Evolutionary conservation across 2,888 invertebrate species (phyloP).

Genomic region (Philereme transversata): DNA sequence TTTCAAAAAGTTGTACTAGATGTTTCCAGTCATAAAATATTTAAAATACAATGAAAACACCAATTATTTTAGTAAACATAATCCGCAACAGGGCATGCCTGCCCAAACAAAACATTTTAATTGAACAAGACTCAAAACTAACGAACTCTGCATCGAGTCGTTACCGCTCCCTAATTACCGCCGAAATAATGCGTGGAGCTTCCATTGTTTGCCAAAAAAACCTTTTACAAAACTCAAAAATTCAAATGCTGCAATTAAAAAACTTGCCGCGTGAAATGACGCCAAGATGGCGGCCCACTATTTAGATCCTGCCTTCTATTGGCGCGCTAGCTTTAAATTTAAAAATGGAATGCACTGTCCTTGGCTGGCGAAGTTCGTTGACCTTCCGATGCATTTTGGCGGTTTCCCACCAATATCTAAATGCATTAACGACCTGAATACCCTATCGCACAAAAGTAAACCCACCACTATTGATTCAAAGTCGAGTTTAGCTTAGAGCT

Average conservation of each 20-base stretch:
- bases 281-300: slow-evolving; percentile 78
- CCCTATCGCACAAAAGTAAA: slow-evolving; percentile 47
- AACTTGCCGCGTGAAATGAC: slow-evolving; percentile 70
- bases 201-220: slow-evolving; percentile 72
- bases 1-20: background rate
- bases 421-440: slow-evolving; percentile 51
- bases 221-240: slow-evolving; percentile 62
- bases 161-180: slow-evolving; percentile 78
- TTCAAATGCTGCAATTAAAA: slow-evolving; percentile 66
- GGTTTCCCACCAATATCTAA: slow-evolving; percentile 63
- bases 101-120: slow-evolving; percentile 33
- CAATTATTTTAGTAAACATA: slow-evolving; percentile 38
- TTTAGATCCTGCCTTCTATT: slow-evolving; percentile 82
- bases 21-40: background rate
- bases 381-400: slow-evolving; percentile 83
- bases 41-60: slow-evolving; percentile 17
- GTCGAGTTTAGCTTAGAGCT: slow-evolving; percentile 48
- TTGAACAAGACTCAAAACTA: slow-evolving; percentile 44
- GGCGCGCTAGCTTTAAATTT: slow-evolving; percentile 81
- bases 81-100: slow-evolving; percentile 13
- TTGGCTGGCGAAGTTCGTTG: slow-evolving; percentile 77
- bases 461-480: slow-evolving; percentile 50
- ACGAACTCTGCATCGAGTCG: slow-evolving; percentile 54
- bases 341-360: slow-evolving; percentile 84
- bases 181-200: slow-evolving; percentile 69